Evolutionary conservation across 2,113 vertebrate species (phyloP).

Genomic region (Ciconia boyciana): DNA sequence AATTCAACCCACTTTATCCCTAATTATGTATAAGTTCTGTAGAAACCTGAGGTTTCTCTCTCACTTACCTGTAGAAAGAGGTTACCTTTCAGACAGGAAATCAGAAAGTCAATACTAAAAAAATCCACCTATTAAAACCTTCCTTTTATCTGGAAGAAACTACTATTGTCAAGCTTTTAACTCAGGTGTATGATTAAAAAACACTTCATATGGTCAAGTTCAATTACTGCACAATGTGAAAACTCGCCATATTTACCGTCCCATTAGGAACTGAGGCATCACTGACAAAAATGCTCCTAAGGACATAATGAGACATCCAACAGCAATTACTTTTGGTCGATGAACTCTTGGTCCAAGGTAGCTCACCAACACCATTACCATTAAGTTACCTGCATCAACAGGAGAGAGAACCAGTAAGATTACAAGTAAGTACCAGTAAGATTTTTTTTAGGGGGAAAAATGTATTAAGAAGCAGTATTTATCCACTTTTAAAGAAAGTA

Average conservation of each 20-base stretch:
- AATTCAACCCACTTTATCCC: background rate
- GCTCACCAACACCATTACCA: constrained; percentile 68
- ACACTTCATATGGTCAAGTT: background rate
- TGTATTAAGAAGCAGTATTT: background rate
- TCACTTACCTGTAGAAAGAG: background rate
- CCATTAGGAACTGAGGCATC: constrained; percentile 70
- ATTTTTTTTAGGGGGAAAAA: background rate
- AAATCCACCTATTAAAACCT: background rate
- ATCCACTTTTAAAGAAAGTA: background rate
- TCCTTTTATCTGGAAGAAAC: background rate
- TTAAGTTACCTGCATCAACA: constrained; percentile 59
- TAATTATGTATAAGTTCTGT: background rate
- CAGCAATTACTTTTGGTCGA: constrained; percentile 63
- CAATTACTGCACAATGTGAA: background rate
- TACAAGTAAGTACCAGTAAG: too few relatives aligned
- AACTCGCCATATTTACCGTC: constrained; percentile 58
- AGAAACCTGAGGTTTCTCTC: background rate
- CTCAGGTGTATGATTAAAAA: background rate
- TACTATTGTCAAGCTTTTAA: background rate
- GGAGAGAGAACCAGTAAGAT: background rate
- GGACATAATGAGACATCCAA: constrained; percentile 63
- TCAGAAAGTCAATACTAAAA: background rate
- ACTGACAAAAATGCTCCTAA: constrained; percentile 58
- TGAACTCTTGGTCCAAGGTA: constrained; percentile 68
- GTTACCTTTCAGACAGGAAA: background rate